Base-by-base conservation (phyloP, 2,888 invertebrate species). In the Mellilla xanthometata region DNA sequence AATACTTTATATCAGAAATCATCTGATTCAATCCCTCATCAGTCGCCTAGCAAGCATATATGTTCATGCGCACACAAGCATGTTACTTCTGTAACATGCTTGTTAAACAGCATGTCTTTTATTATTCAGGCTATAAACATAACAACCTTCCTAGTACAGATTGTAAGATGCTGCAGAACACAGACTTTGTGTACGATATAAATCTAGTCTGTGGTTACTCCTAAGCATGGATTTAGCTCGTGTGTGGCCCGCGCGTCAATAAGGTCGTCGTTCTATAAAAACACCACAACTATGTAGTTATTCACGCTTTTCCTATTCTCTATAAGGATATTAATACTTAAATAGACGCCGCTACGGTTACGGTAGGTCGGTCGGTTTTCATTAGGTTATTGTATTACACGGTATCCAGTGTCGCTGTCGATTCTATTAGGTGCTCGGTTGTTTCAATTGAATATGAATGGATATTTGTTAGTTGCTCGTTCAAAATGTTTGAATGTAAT, bases 121-220 rank as follows among this genome's bases (percentile, higher is more conserved):
- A n/a, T n/a, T n/a, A n/a, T n/a, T n/a, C n/a, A 64, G 65, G 54
- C 68, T 68, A 76, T 77, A 78, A 75, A 76, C 73, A 75, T 79
- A 76, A 73, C 76, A 68, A 70, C 73, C 72, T 62, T 66, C 57
- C 71, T 58, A 61, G 65, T 58, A 54, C 57, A 55, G 54, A 49
- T 60, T 67, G 70, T 73, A 63, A 62, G 64, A 58, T 63, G 68
- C 51, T 62, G 58, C 62, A 49, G 60, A 71, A 76, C 76, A 75
- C 55, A 63, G 39, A 32, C 47, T 33, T 43, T 44, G 53, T 56
- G 60, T 51, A 43, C 50, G 58, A 61, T 49, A 78, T 81, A 78
- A 80, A 81, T 83, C 76, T 72, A 54, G 54, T 51, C 54, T 60
- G 56, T 51, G 44, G 33, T 63, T 64, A 62, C 15, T 9, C 63